Evolutionary conservation across 2,113 vertebrate genomes (phyloP), one percentile per base, ranked within the genome.

Genomic region (Hydrolagus affinis): DNA sequence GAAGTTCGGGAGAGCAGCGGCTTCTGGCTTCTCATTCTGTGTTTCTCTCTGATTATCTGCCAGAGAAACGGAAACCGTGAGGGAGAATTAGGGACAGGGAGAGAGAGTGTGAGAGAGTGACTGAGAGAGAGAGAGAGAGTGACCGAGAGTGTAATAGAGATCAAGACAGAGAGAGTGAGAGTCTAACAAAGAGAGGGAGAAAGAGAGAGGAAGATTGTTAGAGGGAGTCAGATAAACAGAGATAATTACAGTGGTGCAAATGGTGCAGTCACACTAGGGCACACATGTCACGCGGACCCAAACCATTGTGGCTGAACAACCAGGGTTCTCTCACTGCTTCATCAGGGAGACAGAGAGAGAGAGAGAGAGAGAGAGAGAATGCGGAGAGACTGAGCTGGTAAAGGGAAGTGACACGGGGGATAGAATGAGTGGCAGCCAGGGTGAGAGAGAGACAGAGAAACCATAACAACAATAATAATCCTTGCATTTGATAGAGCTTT

Each of bases 21-120:
- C 0, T 4, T 66, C 78, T 30, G 62, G 66, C 7, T 62, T 4
- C 32, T 32, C 62, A 15, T 17, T 32, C 62, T 12, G 64, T 15
- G 62, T 9, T 4, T 66, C 62, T 21, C 19, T 32, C 78, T 83
- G 64, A 25, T 83, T 60, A 83, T 66, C 78, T 83, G 78, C 25
- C 64, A 78, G 73, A 66, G 32, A 64, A 28, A 83, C 9, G 8
- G 77, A 64, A 60, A 23, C 62, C 10, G 8, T 30, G 60, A 15
- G 23, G 17, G 17, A 83, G 78, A 66, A 25, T 9, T 12, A 21
- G 14, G 23, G 23, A 4, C n/a, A 25, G 59, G 62, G 23, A 62
- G 77, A 15, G 60, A 23, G 11, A 11, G n/a, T 57, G 44, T 59
- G 7, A n/a, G 44, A 60, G 75, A n/a, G 19, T 10, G 70, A 70